Evolutionary conservation across 2,113 vertebrate genomes (phyloP).

Genomic region (Antechinus flavipes): DNA sequence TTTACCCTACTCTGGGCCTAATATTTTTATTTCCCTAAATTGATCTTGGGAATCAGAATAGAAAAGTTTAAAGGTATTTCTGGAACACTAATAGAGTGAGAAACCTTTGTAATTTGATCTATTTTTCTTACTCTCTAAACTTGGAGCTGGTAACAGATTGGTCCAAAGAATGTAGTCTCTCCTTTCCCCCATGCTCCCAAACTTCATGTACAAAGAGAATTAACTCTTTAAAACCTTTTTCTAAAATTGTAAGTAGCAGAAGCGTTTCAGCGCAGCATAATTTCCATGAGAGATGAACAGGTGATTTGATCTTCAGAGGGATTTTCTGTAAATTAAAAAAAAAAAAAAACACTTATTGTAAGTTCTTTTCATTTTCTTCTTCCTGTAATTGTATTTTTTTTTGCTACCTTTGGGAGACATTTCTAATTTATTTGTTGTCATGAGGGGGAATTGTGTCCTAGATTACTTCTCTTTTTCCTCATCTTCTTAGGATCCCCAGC

Average conservation of each 20-base stretch:
- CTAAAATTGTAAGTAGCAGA: background rate
- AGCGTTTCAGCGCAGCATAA: background rate
- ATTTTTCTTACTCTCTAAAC: background rate
- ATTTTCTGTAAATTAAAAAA: background rate
- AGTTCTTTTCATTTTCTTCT: background rate
- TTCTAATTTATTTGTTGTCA: background rate
- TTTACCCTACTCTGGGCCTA: background rate
- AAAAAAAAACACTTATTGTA: background rate
- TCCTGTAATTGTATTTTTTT: background rate
- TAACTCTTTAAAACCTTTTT: background rate
- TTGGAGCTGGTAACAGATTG: background rate
- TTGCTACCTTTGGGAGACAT: background rate
- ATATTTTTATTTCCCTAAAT: background rate
- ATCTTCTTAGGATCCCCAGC: background rate
- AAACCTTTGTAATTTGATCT: background rate
- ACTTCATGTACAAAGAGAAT: background rate
- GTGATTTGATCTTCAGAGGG: background rate
- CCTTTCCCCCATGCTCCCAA: too few relatives aligned
- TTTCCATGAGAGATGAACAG: background rate
- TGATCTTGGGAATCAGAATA: background rate
- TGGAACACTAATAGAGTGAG: background rate
- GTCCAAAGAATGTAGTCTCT: background rate
- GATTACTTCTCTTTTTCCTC: background rate
- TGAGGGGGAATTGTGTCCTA: background rate
- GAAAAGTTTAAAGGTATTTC: background rate